A percentile compares a stretch with the other conserved stretches of the same genome.
phyloP scores from a whole-genome alignment of 2,797 vertebrate genomes.

The Atherinosoma microstoma region DNA sequence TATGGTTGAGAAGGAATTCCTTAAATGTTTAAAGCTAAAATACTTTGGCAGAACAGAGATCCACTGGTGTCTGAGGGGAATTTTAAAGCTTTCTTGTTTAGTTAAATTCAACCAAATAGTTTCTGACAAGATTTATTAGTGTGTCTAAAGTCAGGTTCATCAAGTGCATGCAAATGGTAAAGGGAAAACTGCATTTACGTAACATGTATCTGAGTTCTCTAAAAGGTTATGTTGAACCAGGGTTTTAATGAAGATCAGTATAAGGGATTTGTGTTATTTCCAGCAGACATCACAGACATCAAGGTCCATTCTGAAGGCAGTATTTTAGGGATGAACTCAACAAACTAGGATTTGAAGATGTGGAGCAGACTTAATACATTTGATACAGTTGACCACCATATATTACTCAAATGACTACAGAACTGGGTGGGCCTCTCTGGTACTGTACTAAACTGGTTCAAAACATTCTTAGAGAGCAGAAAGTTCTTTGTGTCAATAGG shows the following conservation, averaged over 20 bases:
- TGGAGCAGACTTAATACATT: too few species aligned
- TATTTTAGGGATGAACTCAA: not conserved
- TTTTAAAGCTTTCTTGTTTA: constrained; percentile 43
- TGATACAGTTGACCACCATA: too few species aligned
- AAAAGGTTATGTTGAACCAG: constrained; percentile 11
- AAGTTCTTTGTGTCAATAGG: too few species aligned
- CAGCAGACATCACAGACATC: not conserved
- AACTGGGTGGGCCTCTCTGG: too few species aligned
- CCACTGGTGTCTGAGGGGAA: constrained; percentile 54
- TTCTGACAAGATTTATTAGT: constrained; percentile 24
- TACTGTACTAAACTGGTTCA: too few species aligned
- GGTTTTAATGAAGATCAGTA: constrained; percentile 20
- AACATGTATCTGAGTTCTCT: constrained; percentile 14
- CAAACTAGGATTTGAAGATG: not conserved
- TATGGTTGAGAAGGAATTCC: constrained; percentile 55
- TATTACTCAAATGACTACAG: too few species aligned
- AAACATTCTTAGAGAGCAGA: too few species aligned
- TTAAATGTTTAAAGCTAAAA: constrained; percentile 69
- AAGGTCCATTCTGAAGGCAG: not conserved
- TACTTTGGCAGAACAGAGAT: constrained; percentile 41
- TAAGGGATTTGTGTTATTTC: not conserved
- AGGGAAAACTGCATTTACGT: constrained; percentile 17
- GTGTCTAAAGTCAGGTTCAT: not conserved
- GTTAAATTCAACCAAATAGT: constrained; percentile 13
- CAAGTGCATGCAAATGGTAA: constrained; percentile 16